phyloP scores from a whole-genome alignment of 2,797 vertebrate genomes.

The Phrynocephalus forsythii region DNA sequence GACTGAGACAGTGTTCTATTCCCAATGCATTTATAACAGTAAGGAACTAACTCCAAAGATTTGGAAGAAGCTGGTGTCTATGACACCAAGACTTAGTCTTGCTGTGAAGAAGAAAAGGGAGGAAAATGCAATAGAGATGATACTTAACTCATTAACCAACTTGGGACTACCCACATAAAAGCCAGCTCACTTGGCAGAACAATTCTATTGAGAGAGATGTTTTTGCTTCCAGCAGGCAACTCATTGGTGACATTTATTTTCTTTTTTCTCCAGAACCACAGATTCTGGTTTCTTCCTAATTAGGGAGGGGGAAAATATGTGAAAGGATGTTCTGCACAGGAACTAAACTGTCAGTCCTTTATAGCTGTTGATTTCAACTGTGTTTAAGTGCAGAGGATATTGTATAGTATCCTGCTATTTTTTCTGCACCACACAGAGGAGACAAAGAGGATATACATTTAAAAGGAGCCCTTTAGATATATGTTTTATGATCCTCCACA shows the following conservation, averaged over 20 bases:
- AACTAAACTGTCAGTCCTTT: conserved; percentile 37
- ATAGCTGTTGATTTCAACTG: conserved; percentile 31
- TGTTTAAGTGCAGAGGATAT: conserved; percentile 41
- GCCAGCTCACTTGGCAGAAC: not conserved
- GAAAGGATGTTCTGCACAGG: conserved; percentile 37
- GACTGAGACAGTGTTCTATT: not conserved
- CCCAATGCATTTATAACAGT: conserved; percentile 7
- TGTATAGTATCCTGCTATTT: conserved; percentile 40
- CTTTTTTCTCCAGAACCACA: not conserved
- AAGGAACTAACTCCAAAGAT: not conserved
- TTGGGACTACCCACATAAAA: conserved; percentile 18
- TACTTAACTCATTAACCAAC: conserved; percentile 1
- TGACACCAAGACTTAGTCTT: not conserved
- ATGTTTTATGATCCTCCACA: conserved; percentile 8
- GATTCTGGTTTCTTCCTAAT: conserved; percentile 41
- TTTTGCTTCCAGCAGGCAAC: conserved; percentile 6
- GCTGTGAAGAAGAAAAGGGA: not conserved
- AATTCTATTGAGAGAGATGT: conserved; percentile 13
- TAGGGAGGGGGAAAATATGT: conserved; percentile 31
- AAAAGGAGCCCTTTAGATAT: not conserved
- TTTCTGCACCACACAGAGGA: conserved; percentile 28
- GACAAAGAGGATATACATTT: conserved; percentile 5
- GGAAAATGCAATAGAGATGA: conserved; percentile 26
- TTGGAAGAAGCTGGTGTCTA: not conserved
- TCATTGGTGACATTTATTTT: conserved; percentile 7